Evolutionary conservation across 2,797 vertebrate species (phyloP).

Genomic region (Parauchenoglanis ngamensis): DNA sequence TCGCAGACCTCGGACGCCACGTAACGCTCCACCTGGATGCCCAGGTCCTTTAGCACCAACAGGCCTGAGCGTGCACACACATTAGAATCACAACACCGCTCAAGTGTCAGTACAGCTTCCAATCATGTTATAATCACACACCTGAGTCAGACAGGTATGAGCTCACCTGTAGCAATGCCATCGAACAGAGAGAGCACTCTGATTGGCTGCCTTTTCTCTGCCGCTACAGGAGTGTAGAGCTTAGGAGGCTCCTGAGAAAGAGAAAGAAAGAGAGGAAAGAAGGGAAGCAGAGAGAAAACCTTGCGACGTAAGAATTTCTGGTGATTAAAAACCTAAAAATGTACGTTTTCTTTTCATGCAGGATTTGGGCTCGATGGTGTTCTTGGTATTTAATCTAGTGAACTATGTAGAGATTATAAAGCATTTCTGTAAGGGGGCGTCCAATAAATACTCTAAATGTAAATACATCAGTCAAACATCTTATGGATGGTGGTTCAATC

Average conservation of each 20-base stretch:
- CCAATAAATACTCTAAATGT: not conserved
- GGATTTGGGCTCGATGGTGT: not conserved
- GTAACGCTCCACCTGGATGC: constrained; percentile 90
- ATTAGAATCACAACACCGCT: not conserved
- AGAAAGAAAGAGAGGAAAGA: not conserved
- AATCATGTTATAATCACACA: not conserved
- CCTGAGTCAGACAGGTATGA: not conserved
- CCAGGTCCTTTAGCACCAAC: constrained; percentile 89
- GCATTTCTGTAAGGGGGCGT: not conserved
- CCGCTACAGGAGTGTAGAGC: constrained; percentile 85
- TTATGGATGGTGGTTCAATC: not conserved
- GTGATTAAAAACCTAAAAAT: not conserved
- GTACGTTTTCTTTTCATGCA: too few relatives aligned
- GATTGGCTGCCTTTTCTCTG: constrained; percentile 87
- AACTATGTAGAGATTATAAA: not conserved
- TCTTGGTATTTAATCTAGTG: not conserved
- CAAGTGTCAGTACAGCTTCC: not conserved
- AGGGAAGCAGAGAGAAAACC: not conserved
- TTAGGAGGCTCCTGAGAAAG: constrained; percentile 76
- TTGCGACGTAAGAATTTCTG: not conserved
- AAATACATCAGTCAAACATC: too few relatives aligned
- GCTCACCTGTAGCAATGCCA: constrained; percentile 88
- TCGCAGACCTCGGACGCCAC: constrained; percentile 92
- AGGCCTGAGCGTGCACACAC: constrained; percentile 72
- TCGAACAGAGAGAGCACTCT: constrained; percentile 92